Conservation (phyloP, 2,797 vertebrate species). For the Protonibea diacanthus region DNA sequence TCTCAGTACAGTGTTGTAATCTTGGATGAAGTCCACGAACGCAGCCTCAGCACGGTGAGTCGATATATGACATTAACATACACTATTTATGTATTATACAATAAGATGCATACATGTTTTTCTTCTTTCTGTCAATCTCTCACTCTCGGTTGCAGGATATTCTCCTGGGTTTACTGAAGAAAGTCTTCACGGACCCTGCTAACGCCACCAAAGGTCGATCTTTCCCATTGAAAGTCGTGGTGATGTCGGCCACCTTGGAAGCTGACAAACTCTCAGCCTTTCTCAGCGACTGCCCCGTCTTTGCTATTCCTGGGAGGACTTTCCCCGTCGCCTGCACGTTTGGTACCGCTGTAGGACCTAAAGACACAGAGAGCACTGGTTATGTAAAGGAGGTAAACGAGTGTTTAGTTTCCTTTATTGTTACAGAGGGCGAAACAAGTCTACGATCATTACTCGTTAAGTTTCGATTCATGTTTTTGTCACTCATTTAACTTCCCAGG, state of each 20-base stretch:
- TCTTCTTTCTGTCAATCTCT: not conserved
- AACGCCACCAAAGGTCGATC: constrained; percentile 78
- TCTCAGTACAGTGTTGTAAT: constrained; percentile 92
- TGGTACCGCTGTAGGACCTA: constrained; percentile 92
- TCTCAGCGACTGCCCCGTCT: constrained; percentile 90
- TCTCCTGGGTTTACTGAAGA: constrained; percentile 95
- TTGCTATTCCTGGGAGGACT: constrained; percentile 93
- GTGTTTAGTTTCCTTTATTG: not conserved
- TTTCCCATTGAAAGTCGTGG: constrained; percentile 90
- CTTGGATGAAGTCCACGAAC: constrained; percentile 96
- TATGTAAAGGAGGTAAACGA: constrained; percentile 92
- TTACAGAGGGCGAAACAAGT: not conserved
- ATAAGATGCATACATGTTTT: not conserved
- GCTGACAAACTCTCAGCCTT: constrained; percentile 92
- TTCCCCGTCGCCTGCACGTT: constrained; percentile 93
- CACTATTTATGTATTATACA: not conserved
- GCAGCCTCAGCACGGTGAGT: constrained; percentile 97
- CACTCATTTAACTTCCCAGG: constrained; percentile 77
- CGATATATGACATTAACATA: not conserved
- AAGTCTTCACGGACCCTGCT: constrained; percentile 84
- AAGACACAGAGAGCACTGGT: constrained; percentile 89
- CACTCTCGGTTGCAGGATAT: constrained; percentile 89
- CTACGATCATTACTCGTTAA: not conserved
- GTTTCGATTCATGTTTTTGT: not conserved
- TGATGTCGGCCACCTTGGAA: constrained; percentile 99